These are phyloP conservation scores for Channa argus DNA, from an alignment of 2,113 vertebrate species.

Conservation along the genomic window DNA sequence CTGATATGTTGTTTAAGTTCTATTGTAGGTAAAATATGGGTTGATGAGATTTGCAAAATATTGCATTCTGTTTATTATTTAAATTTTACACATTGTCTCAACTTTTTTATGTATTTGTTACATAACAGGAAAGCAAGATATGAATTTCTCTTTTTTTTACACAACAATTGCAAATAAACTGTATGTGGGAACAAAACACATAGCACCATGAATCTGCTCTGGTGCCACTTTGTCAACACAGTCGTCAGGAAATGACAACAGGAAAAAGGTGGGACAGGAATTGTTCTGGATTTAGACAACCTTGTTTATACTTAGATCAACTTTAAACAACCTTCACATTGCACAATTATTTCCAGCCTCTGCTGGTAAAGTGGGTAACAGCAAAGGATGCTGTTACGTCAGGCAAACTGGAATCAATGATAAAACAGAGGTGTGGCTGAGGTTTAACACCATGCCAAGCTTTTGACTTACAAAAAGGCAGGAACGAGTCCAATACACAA, in stretches of 20 bases:
- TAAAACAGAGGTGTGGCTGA: neutral
- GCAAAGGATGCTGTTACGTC: constrained; percentile 41
- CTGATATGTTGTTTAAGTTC: too few species aligned
- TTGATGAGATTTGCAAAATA: too few species aligned
- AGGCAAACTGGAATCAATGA: neutral
- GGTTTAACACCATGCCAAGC: neutral
- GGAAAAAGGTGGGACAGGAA: constrained; percentile 78
- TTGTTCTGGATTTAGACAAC: constrained; percentile 43
- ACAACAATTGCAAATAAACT: constrained; percentile 26
- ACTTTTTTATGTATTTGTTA: constrained; percentile 18
- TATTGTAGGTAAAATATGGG: too few species aligned
- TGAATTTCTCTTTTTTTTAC: constrained; percentile 21
- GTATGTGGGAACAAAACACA: constrained; percentile 16
- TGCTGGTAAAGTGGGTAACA: neutral
- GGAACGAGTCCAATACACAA: neutral
- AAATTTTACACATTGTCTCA: too few species aligned
- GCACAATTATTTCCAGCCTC: constrained; percentile 38
- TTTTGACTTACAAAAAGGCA: neutral
- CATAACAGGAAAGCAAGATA: constrained; percentile 29
- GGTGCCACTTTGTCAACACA: constrained; percentile 44
- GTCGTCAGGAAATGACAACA: constrained; percentile 60
- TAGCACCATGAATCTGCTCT: constrained; percentile 57
- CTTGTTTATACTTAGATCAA: constrained; percentile 68
- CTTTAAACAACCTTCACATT: constrained; percentile 72
- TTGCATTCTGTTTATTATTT: too few species aligned